Conservation (phyloP, 2,888 invertebrate species). For the Eristalis arbustorum region DNA sequence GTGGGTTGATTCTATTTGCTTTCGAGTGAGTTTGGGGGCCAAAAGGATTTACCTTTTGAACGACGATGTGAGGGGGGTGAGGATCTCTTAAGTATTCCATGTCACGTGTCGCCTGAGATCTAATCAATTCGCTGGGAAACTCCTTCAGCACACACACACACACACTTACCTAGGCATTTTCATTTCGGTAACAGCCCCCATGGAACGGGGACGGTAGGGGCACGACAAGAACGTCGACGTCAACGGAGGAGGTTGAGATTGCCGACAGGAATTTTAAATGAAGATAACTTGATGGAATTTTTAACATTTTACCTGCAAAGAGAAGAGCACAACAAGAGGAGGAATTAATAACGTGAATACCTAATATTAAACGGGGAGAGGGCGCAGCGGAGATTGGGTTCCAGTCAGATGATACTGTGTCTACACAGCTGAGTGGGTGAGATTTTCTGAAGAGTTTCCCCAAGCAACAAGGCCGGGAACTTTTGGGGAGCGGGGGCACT, state of each 20-base stretch:
- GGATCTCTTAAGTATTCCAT: conserved; percentile 60
- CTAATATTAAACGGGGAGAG: conserved; percentile 20
- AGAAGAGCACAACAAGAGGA: conserved; percentile 22
- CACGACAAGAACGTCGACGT: not conserved
- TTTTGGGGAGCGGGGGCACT: not conserved
- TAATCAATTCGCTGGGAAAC: conserved; percentile 63
- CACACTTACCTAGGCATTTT: not conserved
- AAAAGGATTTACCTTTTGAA: conserved; percentile 50
- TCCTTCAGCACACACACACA: not conserved
- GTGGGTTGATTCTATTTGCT: not conserved
- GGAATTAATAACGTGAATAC: conserved; percentile 64
- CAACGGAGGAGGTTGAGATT: conserved; percentile 9
- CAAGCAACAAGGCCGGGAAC: not conserved
- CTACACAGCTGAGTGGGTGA: not conserved
- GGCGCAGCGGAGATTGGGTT: conserved; percentile 3
- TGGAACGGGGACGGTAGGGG: not conserved
- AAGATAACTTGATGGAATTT: conserved; percentile 63
- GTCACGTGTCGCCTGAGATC: conserved; percentile 67
- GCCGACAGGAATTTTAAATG: conserved; percentile 65
- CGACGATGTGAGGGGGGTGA: too few relatives aligned
- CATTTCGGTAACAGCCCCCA: not conserved
- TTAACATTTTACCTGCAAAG: conserved; percentile 56
- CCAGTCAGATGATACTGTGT: not conserved
- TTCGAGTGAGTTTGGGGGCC: conserved; percentile 27
- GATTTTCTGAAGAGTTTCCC: not conserved